Percentiles rank a stretch among this genome's conserved stretches.
Evolutionary conservation across 1,140 invertebrate species (phyloP).

Genomic region (Colletes latitarsis): DNA sequence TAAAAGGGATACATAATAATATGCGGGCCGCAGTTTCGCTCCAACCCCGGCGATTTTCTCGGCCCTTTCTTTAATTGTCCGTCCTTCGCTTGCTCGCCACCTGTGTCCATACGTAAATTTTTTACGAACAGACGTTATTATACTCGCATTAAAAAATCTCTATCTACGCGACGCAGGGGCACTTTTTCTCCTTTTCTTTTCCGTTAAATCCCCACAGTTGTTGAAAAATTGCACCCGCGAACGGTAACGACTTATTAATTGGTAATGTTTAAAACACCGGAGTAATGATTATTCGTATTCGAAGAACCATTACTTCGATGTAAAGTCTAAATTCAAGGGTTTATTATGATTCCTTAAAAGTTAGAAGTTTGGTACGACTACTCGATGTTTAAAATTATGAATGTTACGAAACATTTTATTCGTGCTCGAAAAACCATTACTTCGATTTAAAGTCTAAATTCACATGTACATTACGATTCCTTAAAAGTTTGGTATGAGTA

Average conservation of each 20-base stretch:
- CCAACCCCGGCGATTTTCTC: constrained; percentile 18
- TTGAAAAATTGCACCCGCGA: not conserved
- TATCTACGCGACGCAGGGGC: not conserved
- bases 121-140: not conserved
- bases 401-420: too few relatives aligned
- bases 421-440: too few relatives aligned
- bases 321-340: too few relatives aligned
- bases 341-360: too few relatives aligned
- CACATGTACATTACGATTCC: too few relatives aligned
- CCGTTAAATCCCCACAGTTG: not conserved
- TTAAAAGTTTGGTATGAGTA: too few relatives aligned
- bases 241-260: not conserved
- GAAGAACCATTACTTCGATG: too few relatives aligned
- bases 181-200: not conserved
- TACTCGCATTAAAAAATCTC: not conserved
- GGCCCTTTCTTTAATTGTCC: constrained; percentile 22
- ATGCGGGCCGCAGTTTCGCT: constrained; percentile 11
- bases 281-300: too few relatives aligned
- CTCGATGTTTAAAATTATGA: too few relatives aligned
- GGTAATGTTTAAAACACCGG: not conserved
- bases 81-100: constrained; percentile 5
- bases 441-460: too few relatives aligned
- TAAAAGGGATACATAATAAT: constrained; percentile 66
- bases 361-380: too few relatives aligned
- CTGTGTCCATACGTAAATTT: constrained; percentile 22